Conservation (phyloP, 2,113 vertebrate species). For the Ailurus styani region DNA sequence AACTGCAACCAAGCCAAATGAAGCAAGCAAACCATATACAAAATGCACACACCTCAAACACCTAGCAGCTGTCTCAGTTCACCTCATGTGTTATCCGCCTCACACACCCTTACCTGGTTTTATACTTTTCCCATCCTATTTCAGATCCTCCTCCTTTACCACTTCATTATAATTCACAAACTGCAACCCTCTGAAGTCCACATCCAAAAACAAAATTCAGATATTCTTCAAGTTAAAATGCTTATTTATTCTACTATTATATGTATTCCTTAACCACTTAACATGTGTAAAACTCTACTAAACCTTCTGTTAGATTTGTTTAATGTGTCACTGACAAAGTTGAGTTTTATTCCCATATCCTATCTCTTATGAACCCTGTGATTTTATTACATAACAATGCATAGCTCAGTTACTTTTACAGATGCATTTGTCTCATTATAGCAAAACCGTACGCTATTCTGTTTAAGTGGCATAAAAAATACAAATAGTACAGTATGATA, state of each 20-base stretch:
- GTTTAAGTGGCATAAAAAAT: not conserved
- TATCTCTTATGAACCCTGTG: not conserved
- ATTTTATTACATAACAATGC: not conserved
- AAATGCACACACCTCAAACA: not conserved
- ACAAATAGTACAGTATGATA: not conserved
- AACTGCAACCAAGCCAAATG: not conserved
- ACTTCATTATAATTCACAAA: not conserved
- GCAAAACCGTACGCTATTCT: not conserved
- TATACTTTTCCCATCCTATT: not conserved
- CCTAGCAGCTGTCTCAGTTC: not conserved
- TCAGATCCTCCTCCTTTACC: not conserved
- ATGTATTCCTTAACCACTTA: not conserved
- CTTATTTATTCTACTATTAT: not conserved
- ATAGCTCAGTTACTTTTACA: not conserved
- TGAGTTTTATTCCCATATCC: not conserved
- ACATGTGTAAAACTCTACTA: not conserved
- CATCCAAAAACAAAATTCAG: not conserved
- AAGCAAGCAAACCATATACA: not conserved
- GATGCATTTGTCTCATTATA: not conserved
- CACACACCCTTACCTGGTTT: too few species aligned
- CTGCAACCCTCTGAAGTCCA: not conserved
- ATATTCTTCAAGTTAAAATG: not conserved
- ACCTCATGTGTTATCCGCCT: not conserved
- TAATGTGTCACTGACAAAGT: not conserved
- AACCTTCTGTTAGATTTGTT: not conserved